Conservation (phyloP, 2,113 vertebrate genomes). For the Carlito syrichta region DNA sequence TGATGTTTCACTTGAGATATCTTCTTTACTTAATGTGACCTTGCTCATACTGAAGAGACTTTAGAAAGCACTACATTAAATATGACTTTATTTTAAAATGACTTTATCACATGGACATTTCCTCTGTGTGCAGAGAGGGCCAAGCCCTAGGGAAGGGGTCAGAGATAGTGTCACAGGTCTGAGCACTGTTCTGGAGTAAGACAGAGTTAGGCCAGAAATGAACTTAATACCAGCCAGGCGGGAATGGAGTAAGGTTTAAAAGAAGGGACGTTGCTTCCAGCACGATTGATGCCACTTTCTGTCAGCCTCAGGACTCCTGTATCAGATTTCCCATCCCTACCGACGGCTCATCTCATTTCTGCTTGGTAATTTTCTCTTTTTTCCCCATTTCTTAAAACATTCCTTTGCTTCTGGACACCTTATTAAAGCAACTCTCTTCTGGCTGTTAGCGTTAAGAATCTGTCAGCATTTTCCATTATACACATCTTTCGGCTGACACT, state of each 20-base stretch:
- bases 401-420: constrained; percentile 62
- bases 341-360: not conserved
- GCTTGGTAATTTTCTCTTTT: constrained; percentile 19
- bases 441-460: constrained; percentile 54
- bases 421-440: constrained; percentile 60
- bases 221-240: too few species aligned
- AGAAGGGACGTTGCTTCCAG: not conserved
- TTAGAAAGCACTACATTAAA: not conserved
- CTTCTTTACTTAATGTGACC: not conserved
- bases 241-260: not conserved
- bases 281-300: not conserved
- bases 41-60: not conserved
- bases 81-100: not conserved
- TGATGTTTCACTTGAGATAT: not conserved
- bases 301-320: not conserved
- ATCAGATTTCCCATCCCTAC: not conserved
- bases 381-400: constrained; percentile 53
- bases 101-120: not conserved
- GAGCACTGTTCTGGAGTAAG: not conserved
- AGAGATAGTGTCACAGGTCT: not conserved
- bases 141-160: too few species aligned
- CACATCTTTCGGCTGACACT: constrained; percentile 48
- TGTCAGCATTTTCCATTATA: constrained; percentile 69
- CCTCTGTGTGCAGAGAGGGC: not conserved
- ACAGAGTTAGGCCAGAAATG: not conserved